Evolutionary conservation across 2,888 invertebrate species (phyloP), one percentile per base, ranked within the genome.

Genomic region (Mesochorus sp.): DNA sequence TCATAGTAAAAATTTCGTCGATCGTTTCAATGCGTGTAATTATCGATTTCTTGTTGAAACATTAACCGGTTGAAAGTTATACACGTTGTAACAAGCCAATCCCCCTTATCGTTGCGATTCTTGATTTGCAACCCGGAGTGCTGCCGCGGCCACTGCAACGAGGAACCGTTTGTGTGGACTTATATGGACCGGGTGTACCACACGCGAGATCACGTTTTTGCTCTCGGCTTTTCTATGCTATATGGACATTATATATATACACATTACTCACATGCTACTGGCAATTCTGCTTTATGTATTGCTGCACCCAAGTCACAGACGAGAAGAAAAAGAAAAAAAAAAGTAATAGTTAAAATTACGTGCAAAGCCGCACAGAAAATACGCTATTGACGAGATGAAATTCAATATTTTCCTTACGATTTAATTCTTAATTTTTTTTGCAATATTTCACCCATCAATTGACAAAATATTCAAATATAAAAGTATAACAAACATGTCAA

Each of bases 171-270:
- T 53, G 51, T 76, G 28, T 42, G 78, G 74, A 73, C 75, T 73
- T 78, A 74, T 78, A 75, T 70, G 78, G 75, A 31, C 78, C 55
- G 64, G 14, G 78, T 70, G 78, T 64, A 75, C 64, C 74, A 57
- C 74, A 74, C 72, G 47, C 59, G 72, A 72, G 66, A 72, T 61
- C 72, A 67, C 72, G 44, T 72, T 62, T 61, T 34, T 61, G 53
- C 67, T 61, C 26, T 67, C 31, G 24, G 31, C 31, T 61, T 31
- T 39, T 17, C 49, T 6, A 19, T 26, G n/a, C 10, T 31, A 3
- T 59, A 57, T 59, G n/a, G n/a, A n/a, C n/a, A n/a, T n/a, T n/a
- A 57, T 34, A n/a, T 42, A 31, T 59, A 28, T 47, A 14, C 44
- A 17, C 10, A 37, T 57, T 59, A 42, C 53, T 72, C 51, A 44